Evolutionary conservation across 1,140 invertebrate genomes (phyloP), one percentile per base, ranked within the genome.

Genomic region (Mactra quadrangularis): DNA sequence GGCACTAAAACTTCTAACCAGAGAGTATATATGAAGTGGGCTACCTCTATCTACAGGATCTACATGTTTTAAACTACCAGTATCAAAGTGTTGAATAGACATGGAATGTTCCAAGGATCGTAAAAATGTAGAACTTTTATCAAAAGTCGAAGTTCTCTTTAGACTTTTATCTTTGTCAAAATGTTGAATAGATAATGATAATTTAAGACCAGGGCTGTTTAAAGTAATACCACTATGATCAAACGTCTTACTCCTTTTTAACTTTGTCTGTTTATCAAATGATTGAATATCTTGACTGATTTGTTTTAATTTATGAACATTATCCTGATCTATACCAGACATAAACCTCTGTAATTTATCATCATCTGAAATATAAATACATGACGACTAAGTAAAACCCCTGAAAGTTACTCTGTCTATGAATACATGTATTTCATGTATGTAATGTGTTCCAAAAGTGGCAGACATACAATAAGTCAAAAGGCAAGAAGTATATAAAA

Each of bases 1-100:
- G 22, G 33, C 35, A 71, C 77, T 81, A 31, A 35, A 53, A 60
- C 29, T 53, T 47, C 77, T 55, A 33, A 27, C 41, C 19, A 87
- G 59, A 25, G 82, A 81, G 47, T 85, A 87, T 7, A 87, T 72
- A 66, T 89, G 82, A 41, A 88, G 41, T 15, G 88, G 88, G 25
- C 60, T 71, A 66, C 74, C 82, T 77, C 82, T 84, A 75, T 87
- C 83, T 15, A 83, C n/a, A 3, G 83, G 66, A 13, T 77, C 38
- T 15, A 85, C 79, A 62, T 86, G 82, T 13, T 70, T 60, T 27
- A 88, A 62, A 27, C 64, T 77, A 0, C 70, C 33, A 13, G 31
- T 53, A 50, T 82, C 60, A 82, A 82, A 82, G 27, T 82, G 70
- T 29, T 74, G 68, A 29, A 82, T 82, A 9, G 68, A 72, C 31